Conservation (phyloP, 1,140 invertebrate genomes). For the Planococcus citri region DNA sequence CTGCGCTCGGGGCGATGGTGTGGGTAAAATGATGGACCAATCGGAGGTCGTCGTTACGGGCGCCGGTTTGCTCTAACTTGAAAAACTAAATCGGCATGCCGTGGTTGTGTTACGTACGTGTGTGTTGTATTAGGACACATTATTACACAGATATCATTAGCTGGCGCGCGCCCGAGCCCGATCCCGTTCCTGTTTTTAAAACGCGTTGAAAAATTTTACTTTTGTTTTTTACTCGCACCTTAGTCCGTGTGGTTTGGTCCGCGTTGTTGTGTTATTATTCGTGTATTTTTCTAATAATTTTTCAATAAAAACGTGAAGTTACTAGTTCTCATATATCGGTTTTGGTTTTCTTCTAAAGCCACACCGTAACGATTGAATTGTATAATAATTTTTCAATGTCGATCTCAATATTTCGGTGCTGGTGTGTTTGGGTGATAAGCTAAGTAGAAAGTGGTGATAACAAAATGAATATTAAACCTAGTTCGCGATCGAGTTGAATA, state of each 20-base stretch:
- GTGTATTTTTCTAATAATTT: too few relatives aligned
- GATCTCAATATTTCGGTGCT: too few relatives aligned
- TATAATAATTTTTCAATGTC: too few relatives aligned
- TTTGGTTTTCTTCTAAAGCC: too few relatives aligned
- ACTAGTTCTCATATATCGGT: too few relatives aligned
- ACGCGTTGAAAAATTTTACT: not conserved
- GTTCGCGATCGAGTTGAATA: not conserved
- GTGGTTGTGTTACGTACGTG: not conserved
- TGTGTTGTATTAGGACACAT: not conserved
- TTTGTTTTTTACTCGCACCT: not conserved
- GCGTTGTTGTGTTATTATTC: too few relatives aligned
- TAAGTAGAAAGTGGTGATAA: too few relatives aligned
- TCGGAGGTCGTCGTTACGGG: constrained; percentile 18
- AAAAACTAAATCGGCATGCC: constrained; percentile 15
- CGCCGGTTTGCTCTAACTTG: not conserved
- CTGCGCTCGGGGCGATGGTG: constrained; percentile 9
- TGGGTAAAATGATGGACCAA: constrained; percentile 16
- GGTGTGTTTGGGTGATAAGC: too few relatives aligned
- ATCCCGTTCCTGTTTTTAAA: not conserved
- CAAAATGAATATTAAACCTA: too few relatives aligned
- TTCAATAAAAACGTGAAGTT: too few relatives aligned
- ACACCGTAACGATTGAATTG: too few relatives aligned
- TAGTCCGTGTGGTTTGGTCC: not conserved
- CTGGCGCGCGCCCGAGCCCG: not conserved
- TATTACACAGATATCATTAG: not conserved